phyloP scores from a whole-genome alignment of 2,888 invertebrate genomes.

The Eupithecia tripunctaria region DNA sequence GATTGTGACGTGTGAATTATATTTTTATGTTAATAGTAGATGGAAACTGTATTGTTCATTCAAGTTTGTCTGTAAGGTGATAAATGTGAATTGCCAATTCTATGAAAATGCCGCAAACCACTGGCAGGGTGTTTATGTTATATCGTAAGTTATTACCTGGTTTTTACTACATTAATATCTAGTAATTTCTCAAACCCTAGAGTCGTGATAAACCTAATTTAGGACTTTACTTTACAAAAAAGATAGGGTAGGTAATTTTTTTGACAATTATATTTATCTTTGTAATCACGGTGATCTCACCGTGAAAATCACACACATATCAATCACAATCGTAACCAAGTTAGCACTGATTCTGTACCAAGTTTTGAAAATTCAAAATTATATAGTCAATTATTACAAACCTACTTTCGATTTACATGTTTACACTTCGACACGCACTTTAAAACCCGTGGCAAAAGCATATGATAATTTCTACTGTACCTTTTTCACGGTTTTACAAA shows the following conservation, averaged over 20 bases:
- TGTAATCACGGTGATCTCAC: neutral
- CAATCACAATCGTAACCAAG: no score
- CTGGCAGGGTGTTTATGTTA: neutral
- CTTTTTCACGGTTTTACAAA: slow-evolving; percentile 31
- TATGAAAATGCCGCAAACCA: neutral
- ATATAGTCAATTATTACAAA: neutral
- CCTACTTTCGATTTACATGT: slow-evolving; percentile 25
- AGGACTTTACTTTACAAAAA: neutral
- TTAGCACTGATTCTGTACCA: neutral
- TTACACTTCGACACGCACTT: slow-evolving; percentile 33
- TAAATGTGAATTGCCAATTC: neutral
- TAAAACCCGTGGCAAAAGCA: slow-evolving; percentile 41
- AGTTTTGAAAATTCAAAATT: neutral
- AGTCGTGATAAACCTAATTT: neutral
- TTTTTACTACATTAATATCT: neutral
- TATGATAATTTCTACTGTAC: slow-evolving; percentile 39
- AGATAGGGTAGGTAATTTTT: neutral
- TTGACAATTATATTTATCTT: neutral
- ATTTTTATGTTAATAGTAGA: slow-evolving; percentile 43
- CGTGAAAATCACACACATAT: no score
- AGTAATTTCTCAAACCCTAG: neutral
- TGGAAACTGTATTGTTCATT: slow-evolving; percentile 11
- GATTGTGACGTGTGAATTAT: slow-evolving; percentile 62
- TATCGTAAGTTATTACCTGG: neutral
- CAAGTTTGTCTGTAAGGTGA: neutral